These are phyloP conservation scores for Pithys albifrons DNA, from an alignment of 2,113 vertebrate species.

Conservation along the genomic window DNA sequence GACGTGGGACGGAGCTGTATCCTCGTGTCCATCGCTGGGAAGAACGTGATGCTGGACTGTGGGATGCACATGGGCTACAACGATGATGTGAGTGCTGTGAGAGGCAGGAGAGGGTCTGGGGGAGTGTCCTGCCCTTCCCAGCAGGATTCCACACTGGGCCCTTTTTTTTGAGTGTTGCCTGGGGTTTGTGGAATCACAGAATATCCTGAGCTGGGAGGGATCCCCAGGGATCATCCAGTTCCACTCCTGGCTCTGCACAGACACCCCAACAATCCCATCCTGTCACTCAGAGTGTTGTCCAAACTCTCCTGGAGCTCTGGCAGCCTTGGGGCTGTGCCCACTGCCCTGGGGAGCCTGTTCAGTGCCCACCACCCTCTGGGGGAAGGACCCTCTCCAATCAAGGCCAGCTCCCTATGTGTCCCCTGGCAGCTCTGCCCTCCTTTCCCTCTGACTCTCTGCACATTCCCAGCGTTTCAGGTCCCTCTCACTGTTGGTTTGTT, in stretches of 20 bases:
- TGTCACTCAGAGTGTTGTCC: not conserved
- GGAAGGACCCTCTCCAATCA: not conserved
- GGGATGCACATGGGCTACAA: constrained; percentile 99
- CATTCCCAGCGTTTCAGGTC: not conserved
- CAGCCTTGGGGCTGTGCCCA: not conserved
- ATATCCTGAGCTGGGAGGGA: not conserved
- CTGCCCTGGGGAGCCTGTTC: not conserved
- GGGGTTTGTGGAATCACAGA: not conserved
- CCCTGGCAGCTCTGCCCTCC: not conserved
- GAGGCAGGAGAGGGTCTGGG: fast-evolving
- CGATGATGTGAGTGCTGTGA: constrained; percentile 83
- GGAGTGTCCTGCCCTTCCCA: not conserved
- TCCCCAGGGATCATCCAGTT: not conserved
- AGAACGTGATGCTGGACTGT: constrained; percentile 98
- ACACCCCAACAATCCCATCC: not conserved
- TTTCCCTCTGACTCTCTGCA: not conserved
- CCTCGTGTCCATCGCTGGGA: constrained; percentile 93
- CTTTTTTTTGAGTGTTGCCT: too few species aligned
- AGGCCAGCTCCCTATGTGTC: too few species aligned
- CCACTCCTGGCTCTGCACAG: not conserved
- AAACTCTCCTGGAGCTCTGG: not conserved
- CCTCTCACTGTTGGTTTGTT: fast-evolving
- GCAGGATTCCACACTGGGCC: not conserved
- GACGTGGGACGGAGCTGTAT: constrained; percentile 98
- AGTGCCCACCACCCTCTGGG: not conserved